Evolutionary conservation across 1,140 invertebrate genomes (phyloP).

Genomic region (Drosophila azteca): DNA sequence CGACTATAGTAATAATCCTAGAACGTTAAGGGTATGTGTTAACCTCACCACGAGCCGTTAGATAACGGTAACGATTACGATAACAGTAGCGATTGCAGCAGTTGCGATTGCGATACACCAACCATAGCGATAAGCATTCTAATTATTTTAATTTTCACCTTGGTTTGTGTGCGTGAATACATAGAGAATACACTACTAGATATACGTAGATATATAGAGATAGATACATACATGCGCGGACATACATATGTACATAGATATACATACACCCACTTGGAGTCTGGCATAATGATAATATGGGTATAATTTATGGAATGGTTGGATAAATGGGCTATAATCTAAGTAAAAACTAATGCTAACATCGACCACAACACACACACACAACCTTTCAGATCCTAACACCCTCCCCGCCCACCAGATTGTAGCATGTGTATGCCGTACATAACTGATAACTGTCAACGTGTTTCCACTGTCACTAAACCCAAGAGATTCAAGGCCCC

Average conservation of each 20-base stretch:
- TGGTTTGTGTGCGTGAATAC: slow-evolving; percentile 35
- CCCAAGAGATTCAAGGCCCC: slow-evolving; percentile 22
- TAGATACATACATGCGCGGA: slow-evolving; percentile 13
- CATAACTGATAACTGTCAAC: slow-evolving; percentile 66
- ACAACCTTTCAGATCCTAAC: slow-evolving; percentile 34
- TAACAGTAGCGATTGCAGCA: slow-evolving; percentile 47
- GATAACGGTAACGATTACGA: slow-evolving; percentile 67
- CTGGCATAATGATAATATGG: slow-evolving; percentile 4
- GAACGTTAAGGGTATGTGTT: slow-evolving; percentile 92
- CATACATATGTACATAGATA: neutral
- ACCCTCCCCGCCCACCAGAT: slow-evolving; percentile 21
- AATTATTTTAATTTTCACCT: slow-evolving; percentile 19
- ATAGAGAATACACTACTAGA: slow-evolving; percentile 1
- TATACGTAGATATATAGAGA: neutral
- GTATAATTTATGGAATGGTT: slow-evolving; percentile 23
- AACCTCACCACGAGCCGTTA: slow-evolving; percentile 59
- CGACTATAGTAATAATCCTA: slow-evolving; percentile 94
- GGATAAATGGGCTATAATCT: slow-evolving; percentile 28
- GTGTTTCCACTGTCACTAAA: slow-evolving; percentile 54
- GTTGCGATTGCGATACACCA: slow-evolving; percentile 22
- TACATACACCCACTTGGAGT: slow-evolving; percentile 1
- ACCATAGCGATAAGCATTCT: slow-evolving; percentile 19
- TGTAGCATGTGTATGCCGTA: slow-evolving; percentile 66
- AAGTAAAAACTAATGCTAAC: slow-evolving; percentile 42
- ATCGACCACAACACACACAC: slow-evolving; percentile 7